phyloP scores from a whole-genome alignment of 92 coral and sea anemone genomes.

The Actinostola sp. region DNA sequence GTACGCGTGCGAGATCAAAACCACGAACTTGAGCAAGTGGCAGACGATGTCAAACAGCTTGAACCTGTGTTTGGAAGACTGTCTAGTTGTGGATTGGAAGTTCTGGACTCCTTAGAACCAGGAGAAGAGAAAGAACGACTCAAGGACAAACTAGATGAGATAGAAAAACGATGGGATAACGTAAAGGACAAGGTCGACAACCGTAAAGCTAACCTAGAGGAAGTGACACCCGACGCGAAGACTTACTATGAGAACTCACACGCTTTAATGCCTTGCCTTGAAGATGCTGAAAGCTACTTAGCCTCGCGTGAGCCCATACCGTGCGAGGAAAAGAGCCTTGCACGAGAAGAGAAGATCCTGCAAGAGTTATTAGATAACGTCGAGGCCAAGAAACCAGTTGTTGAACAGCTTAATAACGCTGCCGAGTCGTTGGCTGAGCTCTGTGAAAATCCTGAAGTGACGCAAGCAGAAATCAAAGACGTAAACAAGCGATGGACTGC shows the following conservation, averaged over 20 bases:
- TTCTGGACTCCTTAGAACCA: conserved; percentile 76
- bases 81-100: conserved; percentile 66
- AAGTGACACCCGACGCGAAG: conserved; percentile 80
- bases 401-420: conserved; percentile 61
- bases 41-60: conserved; percentile 79
- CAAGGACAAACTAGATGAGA: conserved; percentile 71
- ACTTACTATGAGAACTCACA: conserved; percentile 62
- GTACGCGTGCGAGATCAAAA: conserved; percentile 80
- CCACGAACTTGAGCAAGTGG: conserved; percentile 70
- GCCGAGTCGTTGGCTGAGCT: conserved; percentile 62
- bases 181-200: conserved; percentile 64
- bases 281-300: conserved; percentile 75
- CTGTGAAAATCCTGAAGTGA: conserved; percentile 87
- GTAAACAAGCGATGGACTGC: conserved; percentile 88
- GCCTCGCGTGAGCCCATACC: conserved; percentile 80
- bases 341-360: conserved; percentile 72
- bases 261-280: conserved; percentile 79
- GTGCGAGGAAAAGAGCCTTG: conserved; percentile 80
- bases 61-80: conserved; percentile 89
- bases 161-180: conserved; percentile 74
- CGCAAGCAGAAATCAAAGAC: conserved; percentile 92
- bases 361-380: conserved; percentile 52
- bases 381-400: conserved; percentile 67
- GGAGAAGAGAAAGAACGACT: conserved; percentile 77
- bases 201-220: conserved; percentile 73